phyloP scores from a whole-genome alignment of 1,140 invertebrate genomes.

The Ceratosolen fusciceps region DNA sequence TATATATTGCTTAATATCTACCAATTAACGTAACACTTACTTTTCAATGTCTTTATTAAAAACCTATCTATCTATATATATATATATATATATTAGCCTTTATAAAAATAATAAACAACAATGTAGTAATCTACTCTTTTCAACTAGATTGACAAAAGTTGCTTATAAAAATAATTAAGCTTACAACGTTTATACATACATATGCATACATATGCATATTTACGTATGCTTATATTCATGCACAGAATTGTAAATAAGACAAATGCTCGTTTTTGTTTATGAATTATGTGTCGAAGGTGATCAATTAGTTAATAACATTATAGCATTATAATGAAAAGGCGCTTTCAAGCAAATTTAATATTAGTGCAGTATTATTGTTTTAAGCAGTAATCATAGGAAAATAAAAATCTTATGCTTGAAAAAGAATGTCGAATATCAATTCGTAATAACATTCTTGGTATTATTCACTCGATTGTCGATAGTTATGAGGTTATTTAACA shows the following conservation, averaged over 20 bases:
- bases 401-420: constrained; percentile 7
- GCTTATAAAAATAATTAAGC: not conserved
- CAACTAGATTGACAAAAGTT: not conserved
- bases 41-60: too few species aligned
- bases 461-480: too few species aligned
- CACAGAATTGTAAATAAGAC: not conserved
- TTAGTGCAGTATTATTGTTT: not conserved
- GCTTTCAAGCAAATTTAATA: not conserved
- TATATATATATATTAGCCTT: too few species aligned
- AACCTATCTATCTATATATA: too few species aligned
- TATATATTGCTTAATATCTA: not conserved
- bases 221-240: not conserved
- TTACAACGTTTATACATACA: not conserved
- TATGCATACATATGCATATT: not conserved
- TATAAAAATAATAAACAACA: too few species aligned
- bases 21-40: too few species aligned
- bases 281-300: not conserved
- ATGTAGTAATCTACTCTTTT: not conserved
- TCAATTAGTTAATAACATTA: not conserved
- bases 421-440: not conserved
- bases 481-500: too few species aligned
- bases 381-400: not conserved
- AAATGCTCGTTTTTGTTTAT: constrained; percentile 9
- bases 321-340: not conserved
- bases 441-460: not conserved